Evolutionary conservation across 2,888 invertebrate genomes (phyloP).

Genomic region (Phytoseiulus persimilis): DNA sequence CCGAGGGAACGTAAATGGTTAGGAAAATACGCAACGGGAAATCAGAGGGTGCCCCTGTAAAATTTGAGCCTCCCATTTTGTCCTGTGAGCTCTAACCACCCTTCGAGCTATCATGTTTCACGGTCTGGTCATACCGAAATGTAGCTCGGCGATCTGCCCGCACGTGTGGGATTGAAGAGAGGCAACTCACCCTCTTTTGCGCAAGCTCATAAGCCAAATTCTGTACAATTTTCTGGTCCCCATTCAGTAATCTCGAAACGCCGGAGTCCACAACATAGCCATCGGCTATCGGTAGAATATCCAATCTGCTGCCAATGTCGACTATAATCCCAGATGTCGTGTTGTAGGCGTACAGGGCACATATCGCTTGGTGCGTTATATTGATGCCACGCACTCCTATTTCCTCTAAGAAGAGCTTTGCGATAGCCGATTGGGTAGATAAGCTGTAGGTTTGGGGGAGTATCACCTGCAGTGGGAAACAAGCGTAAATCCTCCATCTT

Average conservation of each 20-base stretch:
- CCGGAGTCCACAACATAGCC: constrained; percentile 55
- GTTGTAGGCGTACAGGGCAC: constrained; percentile 57
- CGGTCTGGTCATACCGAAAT: too few species aligned
- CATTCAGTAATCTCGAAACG: constrained; percentile 55
- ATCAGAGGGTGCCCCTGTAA: too few species aligned
- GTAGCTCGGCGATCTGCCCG: too few species aligned
- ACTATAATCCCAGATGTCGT: constrained; percentile 57
- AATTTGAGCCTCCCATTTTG: too few species aligned
- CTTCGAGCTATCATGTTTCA: too few species aligned
- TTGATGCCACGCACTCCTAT: constrained; percentile 52
- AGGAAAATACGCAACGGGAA: too few species aligned
- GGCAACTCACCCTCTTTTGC: constrained; percentile 46
- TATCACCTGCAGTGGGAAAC: constrained; percentile 49
- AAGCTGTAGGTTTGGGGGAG: constrained; percentile 53
- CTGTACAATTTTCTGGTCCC: constrained; percentile 54
- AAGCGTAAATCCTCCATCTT: not conserved
- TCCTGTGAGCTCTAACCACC: too few species aligned
- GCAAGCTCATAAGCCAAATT: constrained; percentile 51
- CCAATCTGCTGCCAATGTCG: constrained; percentile 57
- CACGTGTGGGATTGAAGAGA: not conserved
- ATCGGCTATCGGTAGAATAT: constrained; percentile 56
- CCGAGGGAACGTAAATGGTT: not conserved
- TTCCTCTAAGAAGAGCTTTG: constrained; percentile 52
- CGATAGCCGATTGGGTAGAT: constrained; percentile 51
- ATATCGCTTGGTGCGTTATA: constrained; percentile 55